Conservation (phyloP, 2,797 vertebrate genomes). For the Cyclura pinguis region DNA sequence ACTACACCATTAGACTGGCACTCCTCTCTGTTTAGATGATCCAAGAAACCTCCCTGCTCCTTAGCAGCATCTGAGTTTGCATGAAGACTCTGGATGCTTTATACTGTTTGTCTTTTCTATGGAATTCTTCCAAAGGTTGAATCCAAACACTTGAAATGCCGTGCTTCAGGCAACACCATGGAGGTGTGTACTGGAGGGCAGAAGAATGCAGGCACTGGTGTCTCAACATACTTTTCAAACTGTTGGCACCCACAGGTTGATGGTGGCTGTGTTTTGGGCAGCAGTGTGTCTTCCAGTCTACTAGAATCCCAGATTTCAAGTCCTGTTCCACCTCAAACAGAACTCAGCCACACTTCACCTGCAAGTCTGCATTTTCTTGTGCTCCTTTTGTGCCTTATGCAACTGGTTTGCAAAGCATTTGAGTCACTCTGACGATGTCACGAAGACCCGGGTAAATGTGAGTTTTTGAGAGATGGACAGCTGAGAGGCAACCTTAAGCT, state of each 20-base stretch:
- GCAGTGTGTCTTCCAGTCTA: background rate
- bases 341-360: background rate
- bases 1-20: too few species aligned
- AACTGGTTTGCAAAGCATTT: constrained; percentile 53
- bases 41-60: background rate
- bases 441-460: background rate
- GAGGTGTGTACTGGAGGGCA: background rate
- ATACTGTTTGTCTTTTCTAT: background rate
- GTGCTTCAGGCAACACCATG: background rate
- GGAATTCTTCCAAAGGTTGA: background rate
- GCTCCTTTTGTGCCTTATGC: constrained; percentile 49
- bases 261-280: background rate
- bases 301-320: background rate
- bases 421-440: constrained; percentile 42
- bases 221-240: background rate
- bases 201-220: background rate
- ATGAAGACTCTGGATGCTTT: background rate
- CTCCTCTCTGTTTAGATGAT: background rate
- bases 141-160: background rate
- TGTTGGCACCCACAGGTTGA: background rate
- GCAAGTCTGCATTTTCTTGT: constrained; percentile 57
- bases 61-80: background rate
- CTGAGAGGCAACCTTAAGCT: constrained; percentile 40
- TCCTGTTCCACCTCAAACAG: background rate
- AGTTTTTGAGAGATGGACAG: constrained; percentile 49